phyloP scores from a whole-genome alignment of 2,888 invertebrate species.

The Athetis lepigone region DNA sequence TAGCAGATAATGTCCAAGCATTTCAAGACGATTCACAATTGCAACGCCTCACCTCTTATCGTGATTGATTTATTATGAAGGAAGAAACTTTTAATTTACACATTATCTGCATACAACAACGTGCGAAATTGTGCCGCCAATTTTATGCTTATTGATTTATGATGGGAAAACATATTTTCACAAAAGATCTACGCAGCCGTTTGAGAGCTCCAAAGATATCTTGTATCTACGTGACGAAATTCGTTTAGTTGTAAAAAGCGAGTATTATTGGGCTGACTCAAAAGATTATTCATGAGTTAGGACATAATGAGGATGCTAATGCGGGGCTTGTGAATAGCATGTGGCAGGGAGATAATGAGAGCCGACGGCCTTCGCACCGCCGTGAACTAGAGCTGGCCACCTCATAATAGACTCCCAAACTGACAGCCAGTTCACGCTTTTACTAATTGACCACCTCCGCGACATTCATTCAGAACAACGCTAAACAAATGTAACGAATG shows the following conservation, averaged over 20 bases:
- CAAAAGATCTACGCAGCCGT: constrained; percentile 14
- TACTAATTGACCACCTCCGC: constrained; percentile 87
- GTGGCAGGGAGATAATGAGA: constrained; percentile 78
- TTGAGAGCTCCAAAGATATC: constrained; percentile 49
- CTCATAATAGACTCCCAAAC: constrained; percentile 81
- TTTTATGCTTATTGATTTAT: constrained; percentile 14
- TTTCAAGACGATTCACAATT: not conserved
- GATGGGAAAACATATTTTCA: constrained; percentile 18
- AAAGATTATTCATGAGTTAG: constrained; percentile 84
- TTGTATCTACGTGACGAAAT: constrained; percentile 62
- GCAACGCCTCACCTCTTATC: not conserved
- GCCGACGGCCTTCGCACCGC: constrained; percentile 84
- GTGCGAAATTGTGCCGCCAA: constrained; percentile 10
- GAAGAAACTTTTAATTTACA: not conserved
- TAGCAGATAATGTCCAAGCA: not conserved
- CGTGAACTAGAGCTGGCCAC: constrained; percentile 70
- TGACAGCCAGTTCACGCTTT: constrained; percentile 88
- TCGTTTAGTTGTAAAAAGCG: constrained; percentile 63
- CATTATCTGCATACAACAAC: not conserved
- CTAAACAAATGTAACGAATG: constrained; percentile 81
- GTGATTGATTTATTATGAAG: not conserved
- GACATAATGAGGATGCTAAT: constrained; percentile 86
- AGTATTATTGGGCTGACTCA: constrained; percentile 68
- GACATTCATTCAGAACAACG: constrained; percentile 76
- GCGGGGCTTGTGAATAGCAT: constrained; percentile 74